Percentiles rank a stretch among this genome's conserved stretches.
Conservation (phyloP, 2,797 vertebrate genomes). For the Falco biarmicus region DNA sequence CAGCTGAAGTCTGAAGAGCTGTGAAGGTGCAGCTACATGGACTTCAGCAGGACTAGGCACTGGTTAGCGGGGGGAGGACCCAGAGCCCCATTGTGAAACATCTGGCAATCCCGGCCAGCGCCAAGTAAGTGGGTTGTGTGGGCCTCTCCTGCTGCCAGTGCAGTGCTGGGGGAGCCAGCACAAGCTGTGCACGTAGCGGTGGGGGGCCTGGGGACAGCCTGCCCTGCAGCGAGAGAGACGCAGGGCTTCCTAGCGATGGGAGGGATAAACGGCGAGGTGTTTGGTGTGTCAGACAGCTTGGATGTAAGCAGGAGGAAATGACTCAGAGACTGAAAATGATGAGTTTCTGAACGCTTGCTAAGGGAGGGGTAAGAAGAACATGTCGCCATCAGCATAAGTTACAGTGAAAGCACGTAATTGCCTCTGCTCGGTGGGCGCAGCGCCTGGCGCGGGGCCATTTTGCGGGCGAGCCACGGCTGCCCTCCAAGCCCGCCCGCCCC, state of each 20-base stretch:
- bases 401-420: not conserved
- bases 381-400: accelerated
- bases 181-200: accelerated
- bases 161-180: too few species aligned
- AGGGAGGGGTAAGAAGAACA: too few species aligned
- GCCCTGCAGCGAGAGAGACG: not conserved
- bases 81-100: not conserved
- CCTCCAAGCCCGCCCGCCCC: not conserved
- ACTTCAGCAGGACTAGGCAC: not conserved
- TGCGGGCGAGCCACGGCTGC: not conserved
- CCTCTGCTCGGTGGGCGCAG: not conserved
- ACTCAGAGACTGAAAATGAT: not conserved
- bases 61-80: not conserved
- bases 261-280: not conserved
- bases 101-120: not conserved
- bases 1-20: accelerated
- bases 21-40: not conserved
- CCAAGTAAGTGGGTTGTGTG: accelerated
- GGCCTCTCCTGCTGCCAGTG: accelerated
- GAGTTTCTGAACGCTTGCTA: not conserved
- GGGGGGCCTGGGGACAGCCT: not conserved
- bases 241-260: not conserved
- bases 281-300: not conserved
- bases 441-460: not conserved
- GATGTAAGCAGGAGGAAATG: conserved; percentile 5